phyloP scores from a whole-genome alignment of 2,888 invertebrate species.

The Eupithecia abbreviata region DNA sequence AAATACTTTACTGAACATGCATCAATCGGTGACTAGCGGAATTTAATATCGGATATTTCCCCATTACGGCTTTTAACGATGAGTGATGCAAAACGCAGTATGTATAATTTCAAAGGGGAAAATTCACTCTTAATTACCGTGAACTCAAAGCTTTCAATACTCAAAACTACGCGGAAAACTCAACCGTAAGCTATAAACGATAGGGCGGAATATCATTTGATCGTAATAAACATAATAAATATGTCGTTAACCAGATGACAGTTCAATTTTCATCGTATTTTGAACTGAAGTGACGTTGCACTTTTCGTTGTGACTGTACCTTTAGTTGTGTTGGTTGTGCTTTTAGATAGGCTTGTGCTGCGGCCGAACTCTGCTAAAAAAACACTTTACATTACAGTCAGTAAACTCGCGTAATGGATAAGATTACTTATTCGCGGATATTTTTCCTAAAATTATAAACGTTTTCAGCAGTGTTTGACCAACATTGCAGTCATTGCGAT shows the following conservation, averaged over 20 bases:
- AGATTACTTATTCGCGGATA: no score
- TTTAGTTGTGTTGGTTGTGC: background rate
- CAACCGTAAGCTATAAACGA: background rate
- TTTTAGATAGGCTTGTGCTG: no score
- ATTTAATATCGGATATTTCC: background rate
- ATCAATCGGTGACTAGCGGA: background rate
- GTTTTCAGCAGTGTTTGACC: no score
- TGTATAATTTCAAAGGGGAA: constrained; percentile 1
- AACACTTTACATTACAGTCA: no score
- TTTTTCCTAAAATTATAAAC: no score
- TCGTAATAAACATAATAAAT: constrained; percentile 8
- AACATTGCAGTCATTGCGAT: no score
- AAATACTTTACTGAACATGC: background rate
- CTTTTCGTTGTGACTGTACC: constrained; percentile 8
- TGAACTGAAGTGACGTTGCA: constrained; percentile 15
- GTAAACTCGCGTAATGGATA: no score
- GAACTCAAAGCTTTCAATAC: background rate
- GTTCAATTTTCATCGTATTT: constrained; percentile 23
- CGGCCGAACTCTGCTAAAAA: no score
- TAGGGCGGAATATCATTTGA: constrained; percentile 6
- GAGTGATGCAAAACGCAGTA: constrained; percentile 4
- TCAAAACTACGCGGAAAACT: constrained; percentile 1
- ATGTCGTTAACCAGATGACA: constrained; percentile 25
- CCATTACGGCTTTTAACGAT: background rate
- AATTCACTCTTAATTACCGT: constrained; percentile 2